Evolutionary conservation across 2,113 vertebrate species (phyloP).

Genomic region (Bombycilla garrulus): DNA sequence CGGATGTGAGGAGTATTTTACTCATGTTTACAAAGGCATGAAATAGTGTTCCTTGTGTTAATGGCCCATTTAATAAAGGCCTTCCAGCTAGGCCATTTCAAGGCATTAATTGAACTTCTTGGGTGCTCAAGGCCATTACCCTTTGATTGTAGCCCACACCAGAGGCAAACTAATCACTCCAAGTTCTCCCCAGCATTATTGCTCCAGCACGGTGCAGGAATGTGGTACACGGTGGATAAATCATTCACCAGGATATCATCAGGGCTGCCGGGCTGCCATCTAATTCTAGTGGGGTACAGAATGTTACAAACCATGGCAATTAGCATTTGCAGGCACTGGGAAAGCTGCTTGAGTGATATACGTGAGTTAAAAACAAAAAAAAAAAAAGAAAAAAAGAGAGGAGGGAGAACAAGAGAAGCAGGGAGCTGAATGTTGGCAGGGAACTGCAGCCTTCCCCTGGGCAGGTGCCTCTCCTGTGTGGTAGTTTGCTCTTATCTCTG

Average conservation of each 20-base stretch:
- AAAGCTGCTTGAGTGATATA: not conserved
- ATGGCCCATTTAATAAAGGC: conserved; percentile 44
- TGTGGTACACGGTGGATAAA: conserved; percentile 23
- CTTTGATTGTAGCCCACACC: conserved; percentile 9
- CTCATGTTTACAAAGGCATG: not conserved
- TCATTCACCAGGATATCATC: conserved; percentile 38
- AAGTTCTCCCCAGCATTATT: not conserved
- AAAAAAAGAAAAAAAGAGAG: not conserved
- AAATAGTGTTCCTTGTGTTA: conserved; percentile 23
- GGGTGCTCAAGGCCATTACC: conserved; percentile 21
- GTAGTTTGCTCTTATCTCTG: conserved; percentile 3
- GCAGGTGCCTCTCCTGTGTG: not conserved
- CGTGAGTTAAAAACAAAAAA: not conserved
- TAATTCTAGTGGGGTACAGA: conserved; percentile 15
- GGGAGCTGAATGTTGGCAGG: not conserved
- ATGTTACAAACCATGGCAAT: conserved; percentile 41
- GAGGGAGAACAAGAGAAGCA: not conserved
- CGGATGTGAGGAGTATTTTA: not conserved
- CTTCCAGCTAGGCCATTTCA: conserved; percentile 48
- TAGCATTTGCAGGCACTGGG: conserved; percentile 11
- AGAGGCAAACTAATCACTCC: conserved; percentile 27
- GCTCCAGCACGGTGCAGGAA: conserved; percentile 12
- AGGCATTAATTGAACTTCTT: conserved; percentile 57
- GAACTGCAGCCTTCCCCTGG: not conserved
- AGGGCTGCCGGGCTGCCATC: conserved; percentile 26